These are phyloP conservation scores for Notarius lentiginosus DNA, from an alignment of 2,113 vertebrate genomes.

Conservation along the genomic window DNA sequence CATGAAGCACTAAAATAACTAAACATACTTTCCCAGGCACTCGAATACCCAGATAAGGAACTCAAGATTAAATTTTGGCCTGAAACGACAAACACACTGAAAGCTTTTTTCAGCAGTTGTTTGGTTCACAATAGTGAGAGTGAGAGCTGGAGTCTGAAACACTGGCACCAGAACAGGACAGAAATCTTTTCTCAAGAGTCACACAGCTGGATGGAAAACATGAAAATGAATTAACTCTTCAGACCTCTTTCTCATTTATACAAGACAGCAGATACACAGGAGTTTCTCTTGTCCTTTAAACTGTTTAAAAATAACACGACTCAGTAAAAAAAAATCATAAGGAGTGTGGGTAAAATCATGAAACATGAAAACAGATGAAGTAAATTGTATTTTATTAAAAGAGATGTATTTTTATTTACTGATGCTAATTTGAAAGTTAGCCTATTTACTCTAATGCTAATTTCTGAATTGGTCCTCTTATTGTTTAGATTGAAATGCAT, in stretches of 20 bases:
- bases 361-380: background rate
- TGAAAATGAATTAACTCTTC: background rate
- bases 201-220: background rate
- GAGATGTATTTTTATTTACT: background rate
- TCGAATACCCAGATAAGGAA: slow-evolving; percentile 15
- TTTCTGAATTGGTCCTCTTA: background rate
- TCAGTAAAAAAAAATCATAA: background rate
- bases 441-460: background rate
- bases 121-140: background rate
- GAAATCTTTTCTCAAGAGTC: background rate
- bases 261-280: background rate
- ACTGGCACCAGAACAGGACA: slow-evolving; percentile 11
- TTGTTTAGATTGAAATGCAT: background rate
- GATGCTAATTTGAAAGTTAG: background rate
- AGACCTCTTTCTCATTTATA: background rate
- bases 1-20: background rate
- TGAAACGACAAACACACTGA: background rate
- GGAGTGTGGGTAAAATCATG: background rate
- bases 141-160: background rate
- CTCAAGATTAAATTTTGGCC: background rate
- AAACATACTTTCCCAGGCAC: background rate
- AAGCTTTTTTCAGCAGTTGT: background rate
- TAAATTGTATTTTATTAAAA: background rate
- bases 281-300: background rate
- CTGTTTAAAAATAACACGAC: background rate